These are phyloP conservation scores for Argopecten irradians DNA, from an alignment of 1,140 invertebrate genomes.

Conservation along the genomic window DNA sequence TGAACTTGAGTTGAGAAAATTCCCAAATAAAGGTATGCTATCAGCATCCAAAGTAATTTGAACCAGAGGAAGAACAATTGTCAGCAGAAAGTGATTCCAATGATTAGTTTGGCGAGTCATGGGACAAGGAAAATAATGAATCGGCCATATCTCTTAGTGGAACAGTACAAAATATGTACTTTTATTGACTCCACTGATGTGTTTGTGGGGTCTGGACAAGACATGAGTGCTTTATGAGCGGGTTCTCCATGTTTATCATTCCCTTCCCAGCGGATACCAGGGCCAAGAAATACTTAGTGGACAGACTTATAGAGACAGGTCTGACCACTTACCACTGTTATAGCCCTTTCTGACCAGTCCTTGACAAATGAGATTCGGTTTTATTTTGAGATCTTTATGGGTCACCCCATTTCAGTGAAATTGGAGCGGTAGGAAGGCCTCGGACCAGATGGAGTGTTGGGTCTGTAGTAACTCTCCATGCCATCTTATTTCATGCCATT, in stretches of 20 bases:
- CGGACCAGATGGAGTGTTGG: neutral
- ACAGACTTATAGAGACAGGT: neutral
- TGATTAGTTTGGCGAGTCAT: neutral
- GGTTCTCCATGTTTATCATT: neutral
- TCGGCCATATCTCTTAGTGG: neutral
- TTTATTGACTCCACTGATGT: neutral
- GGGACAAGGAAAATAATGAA: neutral
- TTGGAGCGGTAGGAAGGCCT: neutral
- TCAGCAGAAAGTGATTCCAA: neutral
- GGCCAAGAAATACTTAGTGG: neutral
- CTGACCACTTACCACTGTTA: neutral
- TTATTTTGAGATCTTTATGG: conserved; percentile 18
- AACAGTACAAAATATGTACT: neutral
- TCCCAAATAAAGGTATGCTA: too few species aligned
- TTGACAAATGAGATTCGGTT: conserved; percentile 16
- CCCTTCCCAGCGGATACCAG: neutral
- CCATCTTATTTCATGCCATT: neutral
- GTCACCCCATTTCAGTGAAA: neutral
- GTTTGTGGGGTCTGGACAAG: neutral
- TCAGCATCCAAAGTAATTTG: neutral
- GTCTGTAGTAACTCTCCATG: neutral
- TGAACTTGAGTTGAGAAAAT: too few species aligned
- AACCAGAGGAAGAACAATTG: neutral
- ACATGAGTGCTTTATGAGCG: neutral
- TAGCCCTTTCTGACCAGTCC: neutral